Evolutionary conservation across 2,113 vertebrate genomes (phyloP).

Genomic region (Diadophis punctatus): DNA sequence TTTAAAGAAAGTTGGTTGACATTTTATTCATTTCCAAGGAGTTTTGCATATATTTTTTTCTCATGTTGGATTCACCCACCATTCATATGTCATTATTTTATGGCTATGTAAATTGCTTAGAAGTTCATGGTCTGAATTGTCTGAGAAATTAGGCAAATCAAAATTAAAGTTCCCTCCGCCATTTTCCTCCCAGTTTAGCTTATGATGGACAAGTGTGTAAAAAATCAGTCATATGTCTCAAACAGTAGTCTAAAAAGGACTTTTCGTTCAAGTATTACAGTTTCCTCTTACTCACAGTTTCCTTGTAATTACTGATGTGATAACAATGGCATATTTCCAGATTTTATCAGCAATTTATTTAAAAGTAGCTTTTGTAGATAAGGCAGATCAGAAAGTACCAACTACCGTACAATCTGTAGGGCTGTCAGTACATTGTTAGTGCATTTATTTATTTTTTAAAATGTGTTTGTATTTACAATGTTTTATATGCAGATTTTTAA

Average conservation of each 20-base stretch:
- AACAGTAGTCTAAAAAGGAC: neutral
- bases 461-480: neutral
- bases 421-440: neutral
- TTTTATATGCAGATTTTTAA: neutral
- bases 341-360: neutral
- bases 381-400: neutral
- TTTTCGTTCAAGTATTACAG: neutral
- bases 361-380: neutral
- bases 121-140: neutral
- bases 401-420: neutral
- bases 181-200: neutral
- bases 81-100: neutral
- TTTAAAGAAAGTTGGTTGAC: neutral
- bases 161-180: neutral
- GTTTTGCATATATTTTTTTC: neutral
- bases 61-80: neutral
- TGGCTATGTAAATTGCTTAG: neutral
- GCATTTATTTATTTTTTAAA: neutral
- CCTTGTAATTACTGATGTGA: neutral
- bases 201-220: neutral
- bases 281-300: neutral
- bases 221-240: neutral
- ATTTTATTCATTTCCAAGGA: conserved; percentile 4
- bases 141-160: neutral
- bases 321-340: neutral